Evolutionary conservation across 2,888 invertebrate species (phyloP), one percentile per base, ranked within the genome.

Genomic region (Apocheima hispidaria): DNA sequence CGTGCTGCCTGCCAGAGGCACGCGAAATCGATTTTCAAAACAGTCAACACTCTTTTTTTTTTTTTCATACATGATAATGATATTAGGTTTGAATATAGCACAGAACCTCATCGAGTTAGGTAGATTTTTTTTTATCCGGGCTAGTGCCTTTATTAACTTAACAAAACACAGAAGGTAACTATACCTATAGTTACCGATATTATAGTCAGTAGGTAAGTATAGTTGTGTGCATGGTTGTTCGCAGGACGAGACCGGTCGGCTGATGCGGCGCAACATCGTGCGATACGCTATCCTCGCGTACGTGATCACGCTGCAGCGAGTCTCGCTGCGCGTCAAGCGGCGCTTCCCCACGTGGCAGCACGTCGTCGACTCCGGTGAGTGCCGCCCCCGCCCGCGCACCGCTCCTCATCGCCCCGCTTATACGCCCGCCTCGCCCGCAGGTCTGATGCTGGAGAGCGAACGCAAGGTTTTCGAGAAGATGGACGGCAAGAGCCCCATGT

Each of bases 281-380:
- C 94, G 98, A 66, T 98, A 98, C 80, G 96, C 97, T 73, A 97
- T 98, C 75, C 93, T 98, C 74, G 96, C 97, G 36, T 97, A 97
- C 88, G 97, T 98, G 66, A 97, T 98, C 77, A 97, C 97, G 5
- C 91, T 98, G 60, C 97, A 97, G 85, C 95, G 97, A 83, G 97
- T 98, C 57, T 97, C 97, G 51, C 92, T 97, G 71, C 94, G 97
- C 63, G 98, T 98, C 33, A 98, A 97, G 83, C 95, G 97, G 79
- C 94, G 98, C 63, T 98, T 98, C 87, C 98, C 98, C 16, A 96
- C 97, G 12, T 96, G 97, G 93, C 97, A 98, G 83, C 98, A 98
- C 86, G 95, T 98, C 73, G 97, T 98, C 30, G 98, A 98, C 90
- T 96, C 97, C 69, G 98, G 96, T 96, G 85, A 94, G 70, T 67